These are phyloP conservation scores for Ceratina australensis DNA, from an alignment of 1,140 invertebrate genomes.

Conservation along the genomic window DNA sequence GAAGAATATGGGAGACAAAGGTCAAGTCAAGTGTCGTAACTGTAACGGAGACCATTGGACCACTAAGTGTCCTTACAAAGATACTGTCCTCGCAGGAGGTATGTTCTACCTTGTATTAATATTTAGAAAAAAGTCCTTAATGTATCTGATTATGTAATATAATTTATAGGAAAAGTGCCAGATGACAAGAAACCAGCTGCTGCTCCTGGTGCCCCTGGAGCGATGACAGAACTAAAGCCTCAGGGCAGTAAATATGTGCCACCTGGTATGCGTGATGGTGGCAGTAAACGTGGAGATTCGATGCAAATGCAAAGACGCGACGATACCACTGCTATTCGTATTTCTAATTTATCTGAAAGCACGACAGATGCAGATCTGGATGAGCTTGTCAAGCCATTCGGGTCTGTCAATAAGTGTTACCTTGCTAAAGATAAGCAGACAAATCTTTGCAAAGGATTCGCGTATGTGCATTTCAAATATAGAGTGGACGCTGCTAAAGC, in stretches of 20 bases:
- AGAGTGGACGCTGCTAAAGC: conserved; percentile 94
- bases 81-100: conserved; percentile 86
- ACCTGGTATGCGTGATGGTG: conserved; percentile 92
- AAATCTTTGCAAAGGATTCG: conserved; percentile 94
- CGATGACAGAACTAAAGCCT: conserved; percentile 77
- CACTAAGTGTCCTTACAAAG: conserved; percentile 97
- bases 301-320: conserved; percentile 86
- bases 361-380: conserved; percentile 97
- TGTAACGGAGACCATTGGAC: conserved; percentile 99
- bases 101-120: conserved; percentile 65
- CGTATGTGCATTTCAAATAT: conserved; percentile 97
- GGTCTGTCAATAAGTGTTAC: conserved; percentile 92
- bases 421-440: conserved; percentile 92
- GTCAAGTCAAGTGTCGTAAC: conserved; percentile 94
- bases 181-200: conserved; percentile 75
- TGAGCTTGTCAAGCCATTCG: conserved; percentile 96
- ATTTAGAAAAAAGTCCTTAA: background rate
- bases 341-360: conserved; percentile 98
- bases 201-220: conserved; percentile 68
- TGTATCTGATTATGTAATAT: background rate
- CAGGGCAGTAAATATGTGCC: conserved; percentile 88
- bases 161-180: conserved; percentile 66
- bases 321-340: conserved; percentile 94
- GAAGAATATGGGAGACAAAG: conserved; percentile 85
- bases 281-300: conserved; percentile 85